Conservation (phyloP, 2,888 invertebrate species). For the Tribolium freemani region DNA sequence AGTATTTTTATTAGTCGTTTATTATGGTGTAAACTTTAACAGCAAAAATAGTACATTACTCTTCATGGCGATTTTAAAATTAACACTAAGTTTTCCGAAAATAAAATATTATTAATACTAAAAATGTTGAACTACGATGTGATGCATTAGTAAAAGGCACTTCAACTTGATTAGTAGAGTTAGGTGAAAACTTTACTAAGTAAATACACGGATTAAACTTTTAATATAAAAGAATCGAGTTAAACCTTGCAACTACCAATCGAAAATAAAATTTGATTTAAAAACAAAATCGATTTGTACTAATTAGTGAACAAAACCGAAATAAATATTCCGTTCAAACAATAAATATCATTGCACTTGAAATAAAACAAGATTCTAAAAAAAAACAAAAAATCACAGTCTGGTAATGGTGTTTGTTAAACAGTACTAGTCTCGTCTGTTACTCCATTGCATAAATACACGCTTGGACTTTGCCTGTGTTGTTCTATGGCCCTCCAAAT, state of each 20-base stretch:
- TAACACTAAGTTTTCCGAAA: slow-evolving; percentile 18
- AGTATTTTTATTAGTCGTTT: neutral
- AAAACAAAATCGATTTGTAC: slow-evolving; percentile 37
- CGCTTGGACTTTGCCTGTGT: slow-evolving; percentile 66
- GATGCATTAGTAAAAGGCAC: slow-evolving; percentile 35
- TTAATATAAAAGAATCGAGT: slow-evolving; percentile 44
- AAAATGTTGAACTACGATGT: slow-evolving; percentile 23
- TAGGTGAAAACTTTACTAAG: slow-evolving; percentile 32
- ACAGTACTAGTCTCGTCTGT: slow-evolving; percentile 52
- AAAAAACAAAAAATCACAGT: slow-evolving; percentile 54
- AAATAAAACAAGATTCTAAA: slow-evolving; percentile 48
- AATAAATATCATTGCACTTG: slow-evolving; percentile 53
- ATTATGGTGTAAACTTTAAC: neutral
- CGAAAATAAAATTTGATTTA: slow-evolving; percentile 37
- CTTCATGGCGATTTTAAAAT: neutral
- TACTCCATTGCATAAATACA: slow-evolving; percentile 52
- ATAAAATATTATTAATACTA: slow-evolving; percentile 20
- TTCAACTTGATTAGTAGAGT: slow-evolving; percentile 22
- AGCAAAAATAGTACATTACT: neutral
- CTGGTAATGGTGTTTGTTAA: slow-evolving; percentile 36
- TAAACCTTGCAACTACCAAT: slow-evolving; percentile 26
- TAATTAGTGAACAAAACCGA: slow-evolving; percentile 24
- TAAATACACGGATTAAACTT: slow-evolving; percentile 42
- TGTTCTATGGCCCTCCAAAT: slow-evolving; percentile 87
- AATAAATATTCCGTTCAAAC: slow-evolving; percentile 48